Evolutionary conservation across 2,888 invertebrate genomes (phyloP).

Genomic region (Scaptomyza reducta): DNA sequence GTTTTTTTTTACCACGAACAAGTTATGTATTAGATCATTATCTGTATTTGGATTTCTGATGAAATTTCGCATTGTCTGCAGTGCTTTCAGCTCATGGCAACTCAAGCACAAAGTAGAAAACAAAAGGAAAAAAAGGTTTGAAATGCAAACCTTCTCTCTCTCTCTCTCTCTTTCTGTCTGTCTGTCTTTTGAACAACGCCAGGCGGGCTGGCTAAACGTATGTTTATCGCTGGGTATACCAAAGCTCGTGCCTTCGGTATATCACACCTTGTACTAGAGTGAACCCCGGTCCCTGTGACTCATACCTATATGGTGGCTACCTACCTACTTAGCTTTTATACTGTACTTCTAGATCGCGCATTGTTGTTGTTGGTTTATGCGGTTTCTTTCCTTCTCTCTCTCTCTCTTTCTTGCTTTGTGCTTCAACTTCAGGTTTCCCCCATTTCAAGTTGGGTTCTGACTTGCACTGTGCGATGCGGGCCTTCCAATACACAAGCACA

Average conservation of each 20-base stretch:
- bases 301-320: slow-evolving; percentile 37
- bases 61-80: slow-evolving; percentile 79
- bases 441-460: slow-evolving; percentile 54
- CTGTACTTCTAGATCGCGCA: slow-evolving; percentile 4
- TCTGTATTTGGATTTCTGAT: slow-evolving; percentile 79
- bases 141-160: slow-evolving; percentile 27
- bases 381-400: slow-evolving; percentile 25
- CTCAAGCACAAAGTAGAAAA: slow-evolving; percentile 25
- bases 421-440: slow-evolving; percentile 49
- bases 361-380: slow-evolving; percentile 20
- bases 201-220: slow-evolving; percentile 21
- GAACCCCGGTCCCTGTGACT: slow-evolving; percentile 47
- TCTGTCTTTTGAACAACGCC: slow-evolving; percentile 31
- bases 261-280: slow-evolving; percentile 27
- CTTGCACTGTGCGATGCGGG: slow-evolving; percentile 46
- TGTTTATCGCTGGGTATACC: not conserved
- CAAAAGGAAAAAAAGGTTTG: slow-evolving; percentile 34
- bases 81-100: slow-evolving; percentile 38
- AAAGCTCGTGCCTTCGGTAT: slow-evolving; percentile 9
- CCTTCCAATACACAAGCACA: slow-evolving; percentile 3
- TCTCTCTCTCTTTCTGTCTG: not conserved
- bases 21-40: slow-evolving; percentile 80
- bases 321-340: slow-evolving; percentile 18
- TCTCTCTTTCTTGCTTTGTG: not conserved
- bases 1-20: slow-evolving; percentile 64